Conservation (phyloP, 2,888 invertebrate species). For the Chironomus tentans region DNA sequence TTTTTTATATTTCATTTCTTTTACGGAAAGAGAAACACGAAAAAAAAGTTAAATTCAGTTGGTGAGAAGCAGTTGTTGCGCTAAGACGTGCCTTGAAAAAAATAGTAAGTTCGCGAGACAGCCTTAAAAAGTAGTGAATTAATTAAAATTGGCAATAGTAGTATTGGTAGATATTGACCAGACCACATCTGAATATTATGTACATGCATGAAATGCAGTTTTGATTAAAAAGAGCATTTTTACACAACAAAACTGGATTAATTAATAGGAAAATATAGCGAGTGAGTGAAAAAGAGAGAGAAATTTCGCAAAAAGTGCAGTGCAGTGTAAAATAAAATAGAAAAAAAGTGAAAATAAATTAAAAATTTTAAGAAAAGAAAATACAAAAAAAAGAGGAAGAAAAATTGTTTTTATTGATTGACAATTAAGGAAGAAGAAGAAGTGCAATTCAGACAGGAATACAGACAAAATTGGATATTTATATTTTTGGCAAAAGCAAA, state of each 20-base stretch:
- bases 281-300: not conserved
- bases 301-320: slow-evolving; percentile 9
- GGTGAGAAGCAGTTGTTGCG: slow-evolving; percentile 14
- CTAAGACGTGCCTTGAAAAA: slow-evolving; percentile 16
- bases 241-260: slow-evolving; percentile 20
- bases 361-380: not conserved
- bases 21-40: not conserved
- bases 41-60: slow-evolving; percentile 13
- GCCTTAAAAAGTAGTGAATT: slow-evolving; percentile 14
- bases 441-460: not conserved
- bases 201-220: slow-evolving; percentile 19
- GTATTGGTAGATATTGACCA: not conserved
- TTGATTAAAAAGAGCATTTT: slow-evolving; percentile 23
- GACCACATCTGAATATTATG: not conserved
- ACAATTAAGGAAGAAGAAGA: not conserved
- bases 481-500: not conserved
- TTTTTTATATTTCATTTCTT: not conserved
- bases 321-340: not conserved
- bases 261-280: not conserved
- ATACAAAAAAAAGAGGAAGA: not conserved
- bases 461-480: not conserved
- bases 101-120: not conserved
- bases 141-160: slow-evolving; percentile 18
- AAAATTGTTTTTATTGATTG: not conserved
- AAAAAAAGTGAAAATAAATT: slow-evolving; percentile 18